These are phyloP conservation scores for Brachyistius frenatus DNA, from an alignment of 2,113 vertebrate genomes.

Conservation along the genomic window DNA sequence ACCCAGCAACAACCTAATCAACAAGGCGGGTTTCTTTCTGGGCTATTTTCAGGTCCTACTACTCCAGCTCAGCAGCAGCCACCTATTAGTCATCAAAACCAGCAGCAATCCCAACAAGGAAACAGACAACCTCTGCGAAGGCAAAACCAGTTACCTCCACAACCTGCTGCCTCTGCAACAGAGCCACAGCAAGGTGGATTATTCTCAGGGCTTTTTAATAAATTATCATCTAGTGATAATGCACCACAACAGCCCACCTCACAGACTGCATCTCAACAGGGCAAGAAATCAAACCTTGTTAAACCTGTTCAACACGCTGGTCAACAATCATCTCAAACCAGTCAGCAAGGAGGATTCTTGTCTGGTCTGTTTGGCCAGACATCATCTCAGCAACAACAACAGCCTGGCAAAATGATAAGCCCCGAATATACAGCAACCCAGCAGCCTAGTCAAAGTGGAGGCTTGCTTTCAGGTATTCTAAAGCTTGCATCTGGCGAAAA, in stretches of 20 bases:
- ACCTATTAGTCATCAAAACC: slow-evolving; percentile 47
- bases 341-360: slow-evolving; percentile 75
- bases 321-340: slow-evolving; percentile 62
- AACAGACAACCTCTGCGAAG: slow-evolving; percentile 79
- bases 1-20: slow-evolving; percentile 71
- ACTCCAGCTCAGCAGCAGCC: slow-evolving; percentile 52
- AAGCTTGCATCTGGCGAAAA: slow-evolving; percentile 86
- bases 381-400: slow-evolving; percentile 46
- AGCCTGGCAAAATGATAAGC: slow-evolving; percentile 42
- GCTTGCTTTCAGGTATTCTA: slow-evolving; percentile 82
- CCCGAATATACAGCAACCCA: slow-evolving; percentile 55
- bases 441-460: slow-evolving; percentile 70
- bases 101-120: slow-evolving; percentile 73
- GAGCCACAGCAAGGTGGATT: slow-evolving; percentile 78
- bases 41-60: slow-evolving; percentile 75
- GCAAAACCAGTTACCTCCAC: slow-evolving; percentile 77
- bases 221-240: slow-evolving; percentile 83
- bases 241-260: slow-evolving; percentile 50
- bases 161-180: slow-evolving; percentile 60
- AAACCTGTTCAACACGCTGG: slow-evolving; percentile 44
- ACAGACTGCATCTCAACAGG: slow-evolving; percentile 56
- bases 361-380: slow-evolving; percentile 77
- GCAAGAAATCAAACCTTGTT: slow-evolving; percentile 36
- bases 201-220: slow-evolving; percentile 85
- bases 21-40: slow-evolving; percentile 80